A percentile compares a stretch with the other conserved stretches of the same genome.
Conservation (phyloP, 2,888 invertebrate species). For the Tubiluchus corallicola region DNA sequence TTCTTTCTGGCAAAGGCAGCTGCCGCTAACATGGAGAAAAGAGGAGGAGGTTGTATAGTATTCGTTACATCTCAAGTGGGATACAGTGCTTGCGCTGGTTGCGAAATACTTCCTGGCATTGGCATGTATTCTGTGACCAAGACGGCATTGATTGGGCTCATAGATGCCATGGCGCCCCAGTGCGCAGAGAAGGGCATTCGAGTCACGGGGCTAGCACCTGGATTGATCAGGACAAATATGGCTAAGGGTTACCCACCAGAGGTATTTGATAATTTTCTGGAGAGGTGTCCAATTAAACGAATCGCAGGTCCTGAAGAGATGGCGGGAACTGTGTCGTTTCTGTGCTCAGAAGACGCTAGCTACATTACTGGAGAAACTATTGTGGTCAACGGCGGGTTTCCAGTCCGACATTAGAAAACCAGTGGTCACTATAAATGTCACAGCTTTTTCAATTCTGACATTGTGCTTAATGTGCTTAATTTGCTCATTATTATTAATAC, state of each 20-base stretch:
- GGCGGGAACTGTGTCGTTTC: conserved; percentile 54
- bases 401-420: conserved; percentile 47
- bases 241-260: conserved; percentile 22
- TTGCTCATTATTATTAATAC: too few relatives aligned
- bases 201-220: conserved; percentile 83
- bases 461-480: too few relatives aligned
- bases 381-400: conserved; percentile 54
- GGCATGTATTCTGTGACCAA: conserved; percentile 85
- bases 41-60: conserved; percentile 29
- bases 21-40: conserved; percentile 54
- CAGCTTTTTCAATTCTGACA: too few relatives aligned
- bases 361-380: conserved; percentile 74
- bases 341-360: conserved; percentile 61
- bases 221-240: conserved; percentile 62
- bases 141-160: conserved; percentile 69
- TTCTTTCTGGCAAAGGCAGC: conserved; percentile 72
- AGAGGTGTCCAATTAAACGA: too few relatives aligned
- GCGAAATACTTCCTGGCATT: conserved; percentile 56
- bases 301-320: conserved; percentile 56
- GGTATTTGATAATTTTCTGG: too few relatives aligned
- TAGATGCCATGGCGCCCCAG: conserved; percentile 54
- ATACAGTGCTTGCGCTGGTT: too few relatives aligned
- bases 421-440: too few relatives aligned
- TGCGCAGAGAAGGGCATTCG: conserved; percentile 62
- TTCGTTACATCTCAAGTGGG: background rate